A percentile compares a stretch with the other conserved stretches of the same genome.
Conservation (phyloP, 2,797 vertebrate species). For the Capromys pilorides region DNA sequence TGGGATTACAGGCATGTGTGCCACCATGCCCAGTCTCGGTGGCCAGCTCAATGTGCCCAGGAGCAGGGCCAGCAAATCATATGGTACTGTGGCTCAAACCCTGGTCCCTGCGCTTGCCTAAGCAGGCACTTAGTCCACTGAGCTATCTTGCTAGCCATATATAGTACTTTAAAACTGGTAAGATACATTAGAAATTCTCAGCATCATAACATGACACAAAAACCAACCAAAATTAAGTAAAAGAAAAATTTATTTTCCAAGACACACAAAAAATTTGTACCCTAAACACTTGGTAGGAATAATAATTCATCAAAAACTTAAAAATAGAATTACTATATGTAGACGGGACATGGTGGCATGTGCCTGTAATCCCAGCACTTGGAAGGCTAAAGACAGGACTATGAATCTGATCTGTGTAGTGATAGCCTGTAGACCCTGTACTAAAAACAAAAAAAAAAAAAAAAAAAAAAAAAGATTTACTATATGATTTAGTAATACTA, state of each 20-base stretch:
- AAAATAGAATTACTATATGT: background rate
- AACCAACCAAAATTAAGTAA: conserved; percentile 21
- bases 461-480: background rate
- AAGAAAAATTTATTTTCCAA: conserved; percentile 40
- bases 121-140: too few species aligned
- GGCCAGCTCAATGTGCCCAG: too few species aligned
- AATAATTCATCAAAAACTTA: background rate
- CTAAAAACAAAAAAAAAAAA: background rate
- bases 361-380: too few species aligned
- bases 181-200: background rate
- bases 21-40: too few species aligned
- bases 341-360: too few species aligned
- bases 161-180: background rate
- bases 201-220: background rate
- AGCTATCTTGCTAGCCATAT: background rate
- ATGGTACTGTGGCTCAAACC: too few species aligned
- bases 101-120: too few species aligned
- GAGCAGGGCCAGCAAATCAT: too few species aligned
- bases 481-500: background rate
- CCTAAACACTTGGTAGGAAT: background rate
- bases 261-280: background rate
- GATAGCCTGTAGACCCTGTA: too few species aligned
- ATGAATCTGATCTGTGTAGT: too few species aligned
- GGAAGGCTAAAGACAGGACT: too few species aligned
- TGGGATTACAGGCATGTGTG: too few species aligned